phyloP scores from a whole-genome alignment of 2,113 vertebrate genomes.

The Elephas maximus region DNA sequence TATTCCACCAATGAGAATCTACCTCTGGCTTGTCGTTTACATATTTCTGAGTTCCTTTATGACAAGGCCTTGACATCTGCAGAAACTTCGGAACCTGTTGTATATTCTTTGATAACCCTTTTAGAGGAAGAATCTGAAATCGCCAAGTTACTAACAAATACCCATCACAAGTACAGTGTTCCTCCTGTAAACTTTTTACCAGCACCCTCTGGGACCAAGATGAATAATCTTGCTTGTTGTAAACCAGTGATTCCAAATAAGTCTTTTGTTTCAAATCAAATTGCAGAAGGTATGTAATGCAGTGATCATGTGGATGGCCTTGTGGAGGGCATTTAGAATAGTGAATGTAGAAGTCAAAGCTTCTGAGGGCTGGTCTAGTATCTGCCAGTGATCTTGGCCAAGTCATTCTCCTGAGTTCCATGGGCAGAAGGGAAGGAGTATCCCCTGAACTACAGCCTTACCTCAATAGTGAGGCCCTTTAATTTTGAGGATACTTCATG shows the following conservation, averaged over 20 bases:
- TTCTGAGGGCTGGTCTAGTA: background rate
- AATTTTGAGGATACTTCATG: background rate
- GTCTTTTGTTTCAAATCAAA: constrained; percentile 58
- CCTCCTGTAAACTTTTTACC: constrained; percentile 88
- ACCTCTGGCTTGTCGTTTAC: constrained; percentile 92
- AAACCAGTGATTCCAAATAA: constrained; percentile 73
- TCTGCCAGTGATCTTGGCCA: background rate
- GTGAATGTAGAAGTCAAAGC: background rate
- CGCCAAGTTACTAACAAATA: constrained; percentile 89
- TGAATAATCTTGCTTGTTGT: constrained; percentile 54
- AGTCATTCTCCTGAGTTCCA: background rate
- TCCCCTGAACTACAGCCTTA: background rate
- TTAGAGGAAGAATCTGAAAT: constrained; percentile 94
- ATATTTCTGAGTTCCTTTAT: constrained; percentile 94
- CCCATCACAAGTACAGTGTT: constrained; percentile 94
- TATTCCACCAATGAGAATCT: constrained; percentile 94
- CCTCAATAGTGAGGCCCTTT: background rate
- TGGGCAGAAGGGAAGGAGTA: background rate
- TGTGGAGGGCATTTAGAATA: background rate
- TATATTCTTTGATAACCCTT: constrained; percentile 94
- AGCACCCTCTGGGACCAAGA: constrained; percentile 77
- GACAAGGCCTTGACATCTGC: constrained; percentile 93
- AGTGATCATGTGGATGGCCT: background rate
- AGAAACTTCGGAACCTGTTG: constrained; percentile 91
- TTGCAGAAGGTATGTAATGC: constrained; percentile 84